Evolutionary conservation across 2,888 invertebrate species (phyloP).

Genomic region (Watsonalla binaria): DNA sequence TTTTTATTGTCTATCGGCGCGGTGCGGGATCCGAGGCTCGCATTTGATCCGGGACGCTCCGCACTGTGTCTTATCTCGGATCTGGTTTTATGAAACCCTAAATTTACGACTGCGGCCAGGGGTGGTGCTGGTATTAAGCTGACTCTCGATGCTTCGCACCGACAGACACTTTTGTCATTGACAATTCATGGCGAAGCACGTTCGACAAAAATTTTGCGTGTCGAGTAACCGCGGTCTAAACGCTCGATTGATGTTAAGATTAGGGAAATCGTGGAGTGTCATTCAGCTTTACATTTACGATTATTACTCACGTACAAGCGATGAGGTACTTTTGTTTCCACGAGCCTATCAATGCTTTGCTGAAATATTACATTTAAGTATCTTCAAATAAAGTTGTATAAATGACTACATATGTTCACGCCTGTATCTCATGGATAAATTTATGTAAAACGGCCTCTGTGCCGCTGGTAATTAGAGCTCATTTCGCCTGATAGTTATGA

Average conservation of each 20-base stretch:
- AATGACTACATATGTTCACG: neutral
- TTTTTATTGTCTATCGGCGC: conserved; percentile 69
- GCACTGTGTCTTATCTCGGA: conserved; percentile 77
- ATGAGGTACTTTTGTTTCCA: conserved; percentile 4
- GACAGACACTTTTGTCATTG: conserved; percentile 74
- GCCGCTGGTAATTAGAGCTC: no score
- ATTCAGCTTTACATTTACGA: conserved; percentile 41
- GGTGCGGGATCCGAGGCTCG: conserved; percentile 57
- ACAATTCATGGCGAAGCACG: conserved; percentile 73
- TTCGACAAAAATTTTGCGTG: conserved; percentile 70
- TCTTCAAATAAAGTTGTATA: neutral
- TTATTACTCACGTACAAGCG: conserved; percentile 31
- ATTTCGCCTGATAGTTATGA: no score
- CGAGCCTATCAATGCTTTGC: neutral
- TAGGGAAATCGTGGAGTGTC: conserved; percentile 42
- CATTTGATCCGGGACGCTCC: conserved; percentile 75
- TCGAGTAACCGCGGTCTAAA: conserved; percentile 56
- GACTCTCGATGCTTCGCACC: conserved; percentile 64
- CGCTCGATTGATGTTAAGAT: conserved; percentile 56
- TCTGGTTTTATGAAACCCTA: conserved; percentile 80
- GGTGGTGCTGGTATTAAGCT: conserved; percentile 71
- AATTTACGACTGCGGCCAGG: conserved; percentile 77
- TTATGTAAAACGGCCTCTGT: no score
- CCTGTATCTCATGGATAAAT: no score
- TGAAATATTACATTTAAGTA: neutral